Base-by-base conservation (phyloP, 2,113 vertebrate genomes). In the Elephantulus edwardii region DNA sequence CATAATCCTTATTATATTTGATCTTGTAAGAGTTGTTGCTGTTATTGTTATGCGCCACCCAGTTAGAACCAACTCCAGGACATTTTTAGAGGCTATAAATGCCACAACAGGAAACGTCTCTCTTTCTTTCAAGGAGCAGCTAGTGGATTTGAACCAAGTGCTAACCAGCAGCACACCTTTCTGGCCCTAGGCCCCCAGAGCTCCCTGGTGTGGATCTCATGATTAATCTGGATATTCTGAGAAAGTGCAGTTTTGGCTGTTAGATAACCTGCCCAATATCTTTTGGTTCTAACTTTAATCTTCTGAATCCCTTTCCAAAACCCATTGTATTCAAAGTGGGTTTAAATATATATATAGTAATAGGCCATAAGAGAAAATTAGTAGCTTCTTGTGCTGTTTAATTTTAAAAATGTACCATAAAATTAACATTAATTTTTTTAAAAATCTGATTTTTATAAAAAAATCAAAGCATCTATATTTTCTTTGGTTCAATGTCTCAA, bases 281-380 rank as follows among this genome's bases (percentile, higher is more conserved):
- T 38, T 62, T 88, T 76, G 56, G 17, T 6, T 86, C 38, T 64
- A 83, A 56, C 40, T 33, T 83, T 54, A 70, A 74, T 86, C 38
- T 92, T 77, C 38, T 60, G 54, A n/a, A 66, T 0, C 20, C 38
- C 19, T 77, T 77, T 48, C 19, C 33, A 86, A 82, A 70, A 22
- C 42, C 40, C 76, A 88, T 11, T 58, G 13, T 66, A 46, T 50
- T 88, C 42, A 76, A 52, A 77, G 42, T 24, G 80, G 44, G 42
- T 26, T 85, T 90, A 80, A 81, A 77, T 60, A 26, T 75, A 46
- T 58, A 82, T 28, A n/a, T n/a, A n/a, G n/a, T n/a, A 66, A 0
- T 40, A 74, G 54, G 54, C 71, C 81, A 81, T 28, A 90, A 86
- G 33, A 48, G 71, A 88, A 92, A 81, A 78, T 46, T 16, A 42